phyloP scores from a whole-genome alignment of 2,888 invertebrate genomes.

The Rhorus exstirpatorius region DNA sequence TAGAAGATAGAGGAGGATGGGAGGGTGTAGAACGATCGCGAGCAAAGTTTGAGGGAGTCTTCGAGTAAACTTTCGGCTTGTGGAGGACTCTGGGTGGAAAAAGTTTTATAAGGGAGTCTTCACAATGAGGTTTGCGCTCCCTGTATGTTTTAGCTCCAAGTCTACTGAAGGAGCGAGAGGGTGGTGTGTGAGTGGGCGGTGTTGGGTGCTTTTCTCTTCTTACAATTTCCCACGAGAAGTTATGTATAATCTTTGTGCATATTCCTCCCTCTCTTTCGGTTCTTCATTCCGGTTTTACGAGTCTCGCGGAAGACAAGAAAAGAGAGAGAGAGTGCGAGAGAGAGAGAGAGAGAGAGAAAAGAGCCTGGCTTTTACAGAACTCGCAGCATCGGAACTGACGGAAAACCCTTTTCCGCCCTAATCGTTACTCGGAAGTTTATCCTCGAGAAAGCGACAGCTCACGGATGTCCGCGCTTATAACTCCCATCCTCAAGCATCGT shows the following conservation, averaged over 20 bases:
- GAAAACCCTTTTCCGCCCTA: conserved; percentile 52
- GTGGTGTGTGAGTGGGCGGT: not conserved
- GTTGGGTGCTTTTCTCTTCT: conserved; percentile 19
- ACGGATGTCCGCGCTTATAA: conserved; percentile 33
- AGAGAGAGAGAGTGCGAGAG: conserved; percentile 1
- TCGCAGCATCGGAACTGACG: conserved; percentile 5
- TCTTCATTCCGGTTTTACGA: conserved; percentile 55
- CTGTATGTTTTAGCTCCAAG: conserved; percentile 14
- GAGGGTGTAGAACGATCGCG: conserved; percentile 38
- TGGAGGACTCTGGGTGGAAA: conserved; percentile 51
- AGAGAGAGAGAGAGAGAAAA: not conserved
- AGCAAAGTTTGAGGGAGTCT: conserved; percentile 33
- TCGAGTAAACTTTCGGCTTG: conserved; percentile 37
- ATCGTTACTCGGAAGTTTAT: conserved; percentile 60
- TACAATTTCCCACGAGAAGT: conserved; percentile 38
- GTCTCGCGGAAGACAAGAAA: conserved; percentile 12
- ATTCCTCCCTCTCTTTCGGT: conserved; percentile 12
- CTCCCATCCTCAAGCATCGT: conserved; percentile 27
- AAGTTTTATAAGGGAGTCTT: conserved; percentile 53
- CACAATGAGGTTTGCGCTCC: conserved; percentile 31
- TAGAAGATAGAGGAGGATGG: conserved; percentile 7
- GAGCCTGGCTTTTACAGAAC: not conserved
- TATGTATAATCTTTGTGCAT: conserved; percentile 55
- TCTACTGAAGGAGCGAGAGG: not conserved
- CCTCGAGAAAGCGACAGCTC: conserved; percentile 5